Percentiles rank a stretch among this genome's conserved stretches.
These are phyloP conservation scores for Margarornis squamiger DNA, from an alignment of 2,797 vertebrate species.

Conservation along the genomic window DNA sequence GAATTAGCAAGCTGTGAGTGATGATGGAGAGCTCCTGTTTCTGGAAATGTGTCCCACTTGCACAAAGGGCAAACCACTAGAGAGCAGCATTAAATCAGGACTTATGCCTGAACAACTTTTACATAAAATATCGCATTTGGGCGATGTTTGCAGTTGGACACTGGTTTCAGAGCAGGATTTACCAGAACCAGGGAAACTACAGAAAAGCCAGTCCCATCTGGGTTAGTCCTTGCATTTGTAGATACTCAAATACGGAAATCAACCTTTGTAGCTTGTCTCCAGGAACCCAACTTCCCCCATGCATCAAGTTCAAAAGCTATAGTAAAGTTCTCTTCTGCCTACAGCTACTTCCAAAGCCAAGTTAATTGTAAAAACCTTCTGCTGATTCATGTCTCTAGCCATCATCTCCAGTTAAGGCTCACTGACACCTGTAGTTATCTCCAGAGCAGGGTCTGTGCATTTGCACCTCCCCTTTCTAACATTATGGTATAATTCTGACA, in stretches of 20 bases:
- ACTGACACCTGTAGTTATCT: background rate
- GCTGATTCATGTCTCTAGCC: background rate
- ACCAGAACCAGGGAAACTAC: background rate
- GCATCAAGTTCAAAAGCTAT: background rate
- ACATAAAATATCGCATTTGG: background rate
- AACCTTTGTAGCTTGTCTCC: background rate
- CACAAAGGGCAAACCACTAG: conserved; percentile 45
- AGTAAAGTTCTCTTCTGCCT: background rate
- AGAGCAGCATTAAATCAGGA: conserved; percentile 48
- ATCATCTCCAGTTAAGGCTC: background rate
- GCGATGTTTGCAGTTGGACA: background rate
- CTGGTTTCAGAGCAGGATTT: background rate
- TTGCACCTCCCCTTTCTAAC: background rate
- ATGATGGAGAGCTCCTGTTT: background rate
- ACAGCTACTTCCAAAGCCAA: background rate
- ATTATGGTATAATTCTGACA: background rate
- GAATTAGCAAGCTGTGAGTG: background rate
- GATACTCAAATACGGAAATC: background rate
- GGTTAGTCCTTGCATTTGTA: background rate
- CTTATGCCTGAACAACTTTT: background rate
- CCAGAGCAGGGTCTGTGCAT: background rate
- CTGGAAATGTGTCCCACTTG: background rate
- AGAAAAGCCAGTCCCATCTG: background rate
- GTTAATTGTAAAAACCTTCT: background rate
- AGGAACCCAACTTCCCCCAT: background rate